Evolutionary conservation across 2,797 vertebrate species (phyloP), one percentile per base, ranked within the genome.

Genomic region (Lophotriccus pileatus): DNA sequence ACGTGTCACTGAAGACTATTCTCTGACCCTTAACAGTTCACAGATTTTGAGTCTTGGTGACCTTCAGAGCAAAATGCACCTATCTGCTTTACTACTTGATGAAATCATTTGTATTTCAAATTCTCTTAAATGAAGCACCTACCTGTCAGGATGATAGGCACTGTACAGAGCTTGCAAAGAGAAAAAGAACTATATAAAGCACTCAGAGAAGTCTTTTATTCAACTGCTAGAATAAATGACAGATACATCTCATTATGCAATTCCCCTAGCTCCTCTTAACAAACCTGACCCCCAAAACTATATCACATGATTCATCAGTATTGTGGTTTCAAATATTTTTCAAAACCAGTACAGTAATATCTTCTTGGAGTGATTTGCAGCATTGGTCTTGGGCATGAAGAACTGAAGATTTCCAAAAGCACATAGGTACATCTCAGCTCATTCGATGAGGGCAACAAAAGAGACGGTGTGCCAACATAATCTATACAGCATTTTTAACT

Each of bases 71-170:
- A 91, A 88, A 91, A 90, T 30, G 63, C 14, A 91, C 30, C n/a
- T 59, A 89, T 84, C 63, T 76, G 79, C 69, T 86, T 91, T 94
- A 96, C 87, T 93, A 94, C 37, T 78, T 84, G 82, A 96, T 94
- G 85, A 93, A 81, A 64, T 91, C 59, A 94, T 96, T 91, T 96
- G 85, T 94, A 86, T 96, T 96, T 95, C 87, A 96, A 90, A 94
- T 88, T 84, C 64, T 81, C 60, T 73, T 76, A 94, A 91, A 78
- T 50, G 83, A 95, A 93, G 56, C 84, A 94, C 30, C 83, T 80
- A 93, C 94, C 87, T 94, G 89, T 94, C 94, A 96, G 79, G 22
- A 94, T 95, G 96, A 96, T 1, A 94, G 91, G 89, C 94, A 96
- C 83, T 50, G 56, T 34, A 91, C 50, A 94, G 93, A 88, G 68